Evolutionary conservation across 2,797 vertebrate species (phyloP).

Genomic region (Pempheris klunzingeri): DNA sequence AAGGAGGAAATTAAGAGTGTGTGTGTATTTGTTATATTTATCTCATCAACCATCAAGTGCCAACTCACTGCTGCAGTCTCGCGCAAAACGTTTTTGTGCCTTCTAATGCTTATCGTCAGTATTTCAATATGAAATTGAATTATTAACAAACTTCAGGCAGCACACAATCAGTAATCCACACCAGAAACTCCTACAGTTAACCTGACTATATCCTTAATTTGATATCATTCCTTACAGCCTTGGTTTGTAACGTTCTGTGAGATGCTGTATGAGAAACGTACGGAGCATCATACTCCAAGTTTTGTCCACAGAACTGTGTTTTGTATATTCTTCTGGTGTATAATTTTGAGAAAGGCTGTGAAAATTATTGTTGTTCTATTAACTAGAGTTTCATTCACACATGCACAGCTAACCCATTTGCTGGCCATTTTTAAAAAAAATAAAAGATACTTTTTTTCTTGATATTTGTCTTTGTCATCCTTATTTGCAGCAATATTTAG

Average conservation of each 20-base stretch:
- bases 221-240: conserved; percentile 75
- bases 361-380: conserved; percentile 84
- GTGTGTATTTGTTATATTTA: conserved; percentile 47
- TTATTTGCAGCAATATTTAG: conserved; percentile 39
- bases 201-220: conserved; percentile 65
- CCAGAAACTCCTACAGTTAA: conserved; percentile 57
- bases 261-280: conserved; percentile 49
- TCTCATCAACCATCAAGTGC: conserved; percentile 71
- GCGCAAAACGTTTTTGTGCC: conserved; percentile 74
- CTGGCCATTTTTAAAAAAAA: conserved; percentile 86
- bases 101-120: conserved; percentile 79
- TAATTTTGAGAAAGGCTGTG: conserved; percentile 86
- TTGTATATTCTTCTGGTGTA: conserved; percentile 82
- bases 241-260: conserved; percentile 71
- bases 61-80: conserved; percentile 71
- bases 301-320: conserved; percentile 77
- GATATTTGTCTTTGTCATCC: conserved; percentile 67
- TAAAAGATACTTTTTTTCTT: conserved; percentile 81
- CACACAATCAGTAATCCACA: conserved; percentile 70
- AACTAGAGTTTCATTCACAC: conserved; percentile 89
- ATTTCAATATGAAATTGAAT: conserved; percentile 71
- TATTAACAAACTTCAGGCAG: conserved; percentile 75
- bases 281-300: conserved; percentile 47
- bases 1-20: conserved; percentile 35
- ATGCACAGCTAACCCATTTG: conserved; percentile 94